Base-by-base conservation (phyloP, 53 echinoderm and acorn worm species). In the Hippasteria phrygiana region DNA sequence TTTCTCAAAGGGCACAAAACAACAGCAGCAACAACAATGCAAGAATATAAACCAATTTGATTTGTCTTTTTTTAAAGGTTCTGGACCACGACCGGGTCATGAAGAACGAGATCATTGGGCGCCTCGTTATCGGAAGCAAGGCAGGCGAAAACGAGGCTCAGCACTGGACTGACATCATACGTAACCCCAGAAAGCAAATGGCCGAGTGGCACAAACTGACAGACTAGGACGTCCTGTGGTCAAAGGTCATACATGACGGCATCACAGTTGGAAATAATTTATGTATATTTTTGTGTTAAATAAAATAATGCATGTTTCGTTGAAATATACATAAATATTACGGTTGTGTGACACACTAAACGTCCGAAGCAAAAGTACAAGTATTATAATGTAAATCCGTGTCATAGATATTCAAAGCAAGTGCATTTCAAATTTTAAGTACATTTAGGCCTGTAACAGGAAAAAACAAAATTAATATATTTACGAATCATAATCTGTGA, bases 41-140 rank as follows among this genome's bases (percentile, higher is more conserved):
- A 55, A 65, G 31, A 65, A 10, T 67, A 29, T 35, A 9, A 67
- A 14, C 14, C 34, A 3, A 29, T 14, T 38, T 42, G 62, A 28
- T 51, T 16, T 66, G 73, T 31, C 10, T 59, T 38, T 9, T 9
- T 11, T 39, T n/a, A n/a, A n/a, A 93, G 92, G 92, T 99, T 67
- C 92, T 99, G 29, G 99, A 99, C 47, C 99, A 99, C 85, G 96
- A 99, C 37, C 96, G 99, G 8, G 99, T 99, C 62, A 99, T 96
- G 67, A 99, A 99, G 96, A 99, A 99, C 47, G 96, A 96, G 88
- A 96, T 99, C 33, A 99, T 99, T 62, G 99, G 99, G n/a, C 99
- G 99, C 55, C 93, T 96, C 66, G 87, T 93, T 48, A 94, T 96
- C 62, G 96, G 99, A 22, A 81, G 88, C 36, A 79, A 96, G 46